phyloP scores from a whole-genome alignment of 2,797 vertebrate species.

The Diceros bicornis region DNA sequence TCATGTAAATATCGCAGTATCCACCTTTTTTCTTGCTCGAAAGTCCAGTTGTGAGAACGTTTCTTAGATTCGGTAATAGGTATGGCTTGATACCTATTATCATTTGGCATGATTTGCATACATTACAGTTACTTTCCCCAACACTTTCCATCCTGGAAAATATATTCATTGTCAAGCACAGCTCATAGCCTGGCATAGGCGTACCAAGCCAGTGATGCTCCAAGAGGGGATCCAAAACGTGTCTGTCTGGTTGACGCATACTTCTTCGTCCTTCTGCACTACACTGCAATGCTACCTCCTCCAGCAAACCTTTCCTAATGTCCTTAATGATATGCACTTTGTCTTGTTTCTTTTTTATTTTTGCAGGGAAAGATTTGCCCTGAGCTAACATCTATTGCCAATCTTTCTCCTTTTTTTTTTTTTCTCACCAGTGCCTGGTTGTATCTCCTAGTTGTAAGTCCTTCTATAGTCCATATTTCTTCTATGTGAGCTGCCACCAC shows the following conservation, averaged over 20 bases:
- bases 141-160: background rate
- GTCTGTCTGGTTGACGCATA: background rate
- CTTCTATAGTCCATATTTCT: too few relatives aligned
- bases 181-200: background rate
- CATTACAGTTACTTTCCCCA: background rate
- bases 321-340: background rate
- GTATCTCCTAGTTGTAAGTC: too few relatives aligned
- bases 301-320: background rate
- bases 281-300: background rate
- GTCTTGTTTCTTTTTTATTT: background rate
- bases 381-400: too few relatives aligned
- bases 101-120: background rate
- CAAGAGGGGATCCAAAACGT: rapidly evolving
- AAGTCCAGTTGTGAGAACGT: background rate
- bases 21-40: background rate
- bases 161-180: background rate
- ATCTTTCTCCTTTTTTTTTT: too few relatives aligned
- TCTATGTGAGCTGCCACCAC: too few relatives aligned
- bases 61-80: background rate
- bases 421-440: too few relatives aligned
- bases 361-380: too few relatives aligned
- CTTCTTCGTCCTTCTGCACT: background rate
- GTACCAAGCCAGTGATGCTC: rapidly evolving
- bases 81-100: too few relatives aligned
- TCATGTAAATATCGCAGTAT: background rate